These are phyloP conservation scores for Gordius sp. DNA, from an alignment of 2,888 invertebrate species.

Conservation along the genomic window DNA sequence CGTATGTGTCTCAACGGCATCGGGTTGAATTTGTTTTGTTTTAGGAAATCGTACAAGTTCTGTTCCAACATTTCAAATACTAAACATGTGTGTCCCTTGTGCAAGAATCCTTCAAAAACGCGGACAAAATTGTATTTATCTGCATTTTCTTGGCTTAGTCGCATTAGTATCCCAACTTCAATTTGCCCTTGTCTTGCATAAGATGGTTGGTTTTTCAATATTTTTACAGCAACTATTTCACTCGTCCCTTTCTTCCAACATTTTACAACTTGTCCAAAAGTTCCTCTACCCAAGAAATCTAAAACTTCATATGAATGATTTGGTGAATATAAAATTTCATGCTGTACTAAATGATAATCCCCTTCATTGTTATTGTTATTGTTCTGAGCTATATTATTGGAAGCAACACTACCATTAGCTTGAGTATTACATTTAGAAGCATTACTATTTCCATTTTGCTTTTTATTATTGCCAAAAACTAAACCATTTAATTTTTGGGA, in stretches of 20 bases:
- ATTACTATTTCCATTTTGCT: background rate
- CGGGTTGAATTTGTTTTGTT: slow-evolving; percentile 97
- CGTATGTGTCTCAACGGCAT: slow-evolving; percentile 88
- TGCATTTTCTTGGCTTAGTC: slow-evolving; percentile 57
- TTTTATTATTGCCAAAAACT: background rate
- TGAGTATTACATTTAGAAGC: background rate
- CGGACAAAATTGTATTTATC: slow-evolving; percentile 98
- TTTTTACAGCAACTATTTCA: slow-evolving; percentile 98
- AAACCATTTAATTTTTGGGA: background rate
- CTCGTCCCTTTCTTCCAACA: slow-evolving; percentile 99
- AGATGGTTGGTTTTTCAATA: slow-evolving; percentile 97
- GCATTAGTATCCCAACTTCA: slow-evolving; percentile 45
- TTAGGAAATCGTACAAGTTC: slow-evolving; percentile 96
- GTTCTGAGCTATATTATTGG: slow-evolving; percentile 29
- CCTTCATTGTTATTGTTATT: slow-evolving; percentile 68
- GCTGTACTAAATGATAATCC: slow-evolving; percentile 90
- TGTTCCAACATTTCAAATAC: slow-evolving; percentile 99
- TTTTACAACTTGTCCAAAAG: slow-evolving; percentile 94
- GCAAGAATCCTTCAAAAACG: slow-evolving; percentile 97
- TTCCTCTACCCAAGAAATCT: slow-evolving; percentile 94
- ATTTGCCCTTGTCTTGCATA: slow-evolving; percentile 99
- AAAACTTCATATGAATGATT: slow-evolving; percentile 62
- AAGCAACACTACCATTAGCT: background rate
- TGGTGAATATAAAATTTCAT: slow-evolving; percentile 46
- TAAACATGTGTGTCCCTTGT: slow-evolving; percentile 93